phyloP scores from a whole-genome alignment of 64 coral and sea anemone species.

The Dendronephthya gigantea region DNA sequence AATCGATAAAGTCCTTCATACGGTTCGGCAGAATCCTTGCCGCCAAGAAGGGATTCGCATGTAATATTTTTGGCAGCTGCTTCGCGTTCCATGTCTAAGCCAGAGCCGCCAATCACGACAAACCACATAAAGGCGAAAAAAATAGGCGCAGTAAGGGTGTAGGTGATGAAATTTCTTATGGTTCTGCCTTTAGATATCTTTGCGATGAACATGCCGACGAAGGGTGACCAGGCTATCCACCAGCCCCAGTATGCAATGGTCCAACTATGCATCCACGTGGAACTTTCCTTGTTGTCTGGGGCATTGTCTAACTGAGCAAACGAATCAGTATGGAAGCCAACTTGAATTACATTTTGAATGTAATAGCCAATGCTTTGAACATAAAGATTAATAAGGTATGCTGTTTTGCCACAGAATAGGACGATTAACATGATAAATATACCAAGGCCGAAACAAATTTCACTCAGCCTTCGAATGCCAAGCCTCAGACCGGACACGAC shows the following conservation, averaged over 20 bases:
- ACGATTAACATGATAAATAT: neutral
- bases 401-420: neutral
- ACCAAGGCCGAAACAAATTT: neutral
- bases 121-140: neutral
- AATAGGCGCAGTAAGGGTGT: neutral
- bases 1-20: neutral
- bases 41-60: neutral
- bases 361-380: constrained; percentile 9
- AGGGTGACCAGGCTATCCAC: constrained; percentile 4
- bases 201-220: constrained; percentile 7
- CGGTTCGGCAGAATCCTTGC: neutral
- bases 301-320: constrained; percentile 1
- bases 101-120: neutral
- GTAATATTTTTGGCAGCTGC: neutral
- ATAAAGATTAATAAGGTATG: neutral
- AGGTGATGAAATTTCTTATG: neutral
- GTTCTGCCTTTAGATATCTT: constrained; percentile 5
- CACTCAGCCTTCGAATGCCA: neutral
- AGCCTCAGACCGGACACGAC: neutral
- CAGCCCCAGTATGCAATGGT: constrained; percentile 9
- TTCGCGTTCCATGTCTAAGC: neutral
- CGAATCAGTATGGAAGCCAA: neutral
- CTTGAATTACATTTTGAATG: neutral
- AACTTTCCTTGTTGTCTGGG: neutral
- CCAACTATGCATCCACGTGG: neutral